These are phyloP conservation scores for Meta bourneti DNA, from an alignment of 2,888 invertebrate species.

Conservation along the genomic window DNA sequence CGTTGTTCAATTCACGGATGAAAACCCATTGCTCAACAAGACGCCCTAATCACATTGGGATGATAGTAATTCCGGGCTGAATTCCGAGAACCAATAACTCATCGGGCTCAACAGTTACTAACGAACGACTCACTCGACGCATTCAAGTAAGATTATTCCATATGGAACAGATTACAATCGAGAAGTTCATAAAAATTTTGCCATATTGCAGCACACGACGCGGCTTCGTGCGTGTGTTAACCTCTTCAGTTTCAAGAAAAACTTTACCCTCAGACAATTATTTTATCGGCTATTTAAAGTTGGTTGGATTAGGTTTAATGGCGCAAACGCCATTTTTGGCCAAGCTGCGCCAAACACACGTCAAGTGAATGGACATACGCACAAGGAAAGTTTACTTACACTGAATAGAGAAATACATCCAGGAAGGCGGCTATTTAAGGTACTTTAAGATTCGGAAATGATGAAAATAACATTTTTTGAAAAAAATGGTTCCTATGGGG, in stretches of 20 bases:
- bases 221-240: too few species aligned
- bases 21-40: conserved; percentile 16
- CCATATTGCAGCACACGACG: too few species aligned
- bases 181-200: too few species aligned
- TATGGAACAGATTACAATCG: background rate
- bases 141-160: background rate
- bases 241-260: too few species aligned
- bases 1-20: conserved; percentile 24
- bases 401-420: background rate
- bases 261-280: too few species aligned
- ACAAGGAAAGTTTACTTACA: background rate
- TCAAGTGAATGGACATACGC: too few species aligned
- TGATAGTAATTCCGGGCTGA: background rate
- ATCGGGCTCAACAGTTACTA: conserved; percentile 8
- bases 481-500: too few species aligned
- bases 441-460: too few species aligned
- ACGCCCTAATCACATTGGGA: background rate
- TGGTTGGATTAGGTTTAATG: too few species aligned
- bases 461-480: background rate
- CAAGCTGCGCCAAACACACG: too few species aligned
- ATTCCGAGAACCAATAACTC: conserved; percentile 10
- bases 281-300: too few species aligned
- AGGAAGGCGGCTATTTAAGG: background rate
- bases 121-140: background rate
- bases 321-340: too few species aligned